Evolutionary conservation across 1,140 invertebrate genomes (phyloP).

Genomic region (Drosophila seguyi): DNA sequence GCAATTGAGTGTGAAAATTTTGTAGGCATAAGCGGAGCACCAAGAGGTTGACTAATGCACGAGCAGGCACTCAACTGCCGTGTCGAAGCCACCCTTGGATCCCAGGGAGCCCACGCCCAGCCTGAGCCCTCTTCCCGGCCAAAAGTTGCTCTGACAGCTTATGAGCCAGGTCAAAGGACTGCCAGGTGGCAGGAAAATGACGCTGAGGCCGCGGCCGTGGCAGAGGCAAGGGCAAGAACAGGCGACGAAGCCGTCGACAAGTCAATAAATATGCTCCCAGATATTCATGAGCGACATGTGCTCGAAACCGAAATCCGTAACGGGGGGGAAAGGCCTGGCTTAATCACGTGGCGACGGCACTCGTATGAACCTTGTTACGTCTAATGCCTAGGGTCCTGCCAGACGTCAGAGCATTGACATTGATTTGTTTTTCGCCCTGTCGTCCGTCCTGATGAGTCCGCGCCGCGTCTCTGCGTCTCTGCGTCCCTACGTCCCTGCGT

Average conservation of each 20-base stretch:
- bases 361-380: slow-evolving; percentile 34
- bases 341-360: slow-evolving; percentile 69
- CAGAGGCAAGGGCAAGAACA: neutral
- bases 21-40: slow-evolving; percentile 54
- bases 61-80: slow-evolving; percentile 79
- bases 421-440: slow-evolving; percentile 69
- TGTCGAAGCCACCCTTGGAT: slow-evolving; percentile 39
- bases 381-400: slow-evolving; percentile 30
- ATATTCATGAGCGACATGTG: slow-evolving; percentile 68
- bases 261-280: slow-evolving; percentile 76
- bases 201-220: slow-evolving; percentile 1
- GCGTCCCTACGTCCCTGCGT: slow-evolving; percentile 56
- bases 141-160: slow-evolving; percentile 62
- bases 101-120: too few species aligned
- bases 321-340: slow-evolving; percentile 36
- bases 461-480: slow-evolving; percentile 30
- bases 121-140: slow-evolving; percentile 10
- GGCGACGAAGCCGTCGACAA: slow-evolving; percentile 65
- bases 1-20: slow-evolving; percentile 83
- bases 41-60: slow-evolving; percentile 74
- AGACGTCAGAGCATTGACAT: slow-evolving; percentile 67
- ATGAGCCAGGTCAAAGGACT: slow-evolving; percentile 70
- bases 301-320: slow-evolving; percentile 14
- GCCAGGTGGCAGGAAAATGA: slow-evolving; percentile 25
- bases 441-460: slow-evolving; percentile 22